phyloP scores from a whole-genome alignment of 2,113 vertebrate genomes.

The human (Homo sapiens) region GRCh38 chr2:67569501-67570000 shows the following conservation, averaged over 20 bases:
- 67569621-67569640: not conserved
- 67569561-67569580: not conserved
- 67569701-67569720: not conserved
- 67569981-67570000: not conserved
- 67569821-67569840: not conserved
- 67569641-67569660: not conserved
- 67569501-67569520: not conserved
- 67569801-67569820: not conserved
- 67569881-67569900: not conserved
- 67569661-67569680: not conserved
- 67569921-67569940: not conserved
- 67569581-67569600: not conserved
- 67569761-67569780: not conserved
- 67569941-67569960: not conserved
- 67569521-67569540: not conserved
- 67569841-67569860: not conserved
- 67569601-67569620: not conserved
- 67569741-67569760: not conserved
- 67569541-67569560: not conserved
- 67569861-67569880: not conserved
- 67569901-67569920: not conserved
- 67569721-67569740: not conserved
- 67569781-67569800: not conserved
- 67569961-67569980: not conserved
- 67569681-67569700: not conserved